These are phyloP conservation scores for Blastobasis adustella DNA, from an alignment of 2,888 invertebrate species.

Conservation along the genomic window DNA sequence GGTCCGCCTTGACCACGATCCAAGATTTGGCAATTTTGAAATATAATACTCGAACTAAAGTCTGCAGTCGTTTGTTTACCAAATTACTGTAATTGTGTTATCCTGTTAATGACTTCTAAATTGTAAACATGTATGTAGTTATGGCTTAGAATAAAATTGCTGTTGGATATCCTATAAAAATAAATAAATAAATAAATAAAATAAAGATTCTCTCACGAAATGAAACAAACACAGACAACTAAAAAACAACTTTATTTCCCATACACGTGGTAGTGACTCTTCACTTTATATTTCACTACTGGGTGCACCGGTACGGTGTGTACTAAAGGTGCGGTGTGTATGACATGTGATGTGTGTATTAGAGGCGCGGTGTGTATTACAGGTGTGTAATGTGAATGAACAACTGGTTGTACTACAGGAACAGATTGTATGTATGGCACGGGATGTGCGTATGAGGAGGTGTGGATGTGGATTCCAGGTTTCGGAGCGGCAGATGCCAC, in stretches of 20 bases:
- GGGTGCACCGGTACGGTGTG: constrained; percentile 16
- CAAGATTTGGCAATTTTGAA: too few species aligned
- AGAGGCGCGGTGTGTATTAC: constrained; percentile 4
- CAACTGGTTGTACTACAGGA: too few species aligned
- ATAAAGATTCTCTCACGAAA: neutral
- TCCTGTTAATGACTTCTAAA: too few species aligned
- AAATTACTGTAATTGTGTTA: too few species aligned
- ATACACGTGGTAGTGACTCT: constrained; percentile 33
- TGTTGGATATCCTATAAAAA: too few species aligned
- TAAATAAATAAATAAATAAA: too few species aligned
- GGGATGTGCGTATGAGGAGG: constrained; percentile 19
- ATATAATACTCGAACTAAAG: too few species aligned
- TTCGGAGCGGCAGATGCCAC: constrained; percentile 13
- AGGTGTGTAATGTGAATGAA: neutral
- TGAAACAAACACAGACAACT: neutral
- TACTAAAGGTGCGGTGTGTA: constrained; percentile 11
- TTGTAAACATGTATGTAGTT: too few species aligned
- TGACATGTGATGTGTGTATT: constrained; percentile 1
- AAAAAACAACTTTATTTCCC: constrained; percentile 23
- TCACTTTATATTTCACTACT: constrained; percentile 34
- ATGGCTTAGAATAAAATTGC: too few species aligned
- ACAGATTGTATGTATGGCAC: constrained; percentile 2
- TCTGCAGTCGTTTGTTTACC: too few species aligned
- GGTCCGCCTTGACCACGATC: too few species aligned
- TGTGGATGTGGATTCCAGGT: constrained; percentile 30